Base-by-base conservation (phyloP, 2,113 vertebrate genomes). In the Amphiprion percula region DNA sequence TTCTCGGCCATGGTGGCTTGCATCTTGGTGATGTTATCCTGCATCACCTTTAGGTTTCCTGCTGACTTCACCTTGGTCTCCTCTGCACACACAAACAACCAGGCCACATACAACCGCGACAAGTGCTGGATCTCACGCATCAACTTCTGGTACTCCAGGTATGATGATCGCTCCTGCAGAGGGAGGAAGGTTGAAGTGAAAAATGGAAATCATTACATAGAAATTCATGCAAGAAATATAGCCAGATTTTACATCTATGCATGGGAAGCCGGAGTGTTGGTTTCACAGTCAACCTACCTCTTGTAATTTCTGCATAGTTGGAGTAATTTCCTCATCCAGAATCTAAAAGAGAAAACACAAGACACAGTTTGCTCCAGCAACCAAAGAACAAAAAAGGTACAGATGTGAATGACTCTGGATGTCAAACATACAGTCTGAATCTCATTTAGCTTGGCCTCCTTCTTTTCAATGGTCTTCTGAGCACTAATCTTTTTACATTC, bases 391-490 rank as follows among this genome's bases (percentile, higher is more conserved):
- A 30, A 14, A 41, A 14, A 74, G 2, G 24, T 0, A 28, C 5
- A 61, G 24, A 37, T 7, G 15, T 60, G 10, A 72, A 37, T 2
- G 9, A 30, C 4, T 44, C 10, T 10, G 5, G 10, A 74, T 37
- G 8, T 71, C 4, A 11, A 16, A 70, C 89, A 16, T 95, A 99
- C 98, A 88, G 0, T 97, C 79, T 96, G 82, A 82, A 99, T 98
- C 77, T 94, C 95, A 81, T 96, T 94, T 23, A 99, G 93, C 77
- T 98, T 99, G 68, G 90, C 87, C 54, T 99, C 98, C 73, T 99
- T 99, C 91, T 98, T 99, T 75, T 96, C 96, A 79, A 99, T 99
- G 33, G 96, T 98, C 91, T 97, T 99, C 85, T 99, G 96, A 16
- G 93, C 98, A 62, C 83, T 41, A 66, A 93, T 80, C 93, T 98